Evolutionary conservation across 2,888 invertebrate species (phyloP), one percentile per base, ranked within the genome.

Genomic region (Metalampra italica): DNA sequence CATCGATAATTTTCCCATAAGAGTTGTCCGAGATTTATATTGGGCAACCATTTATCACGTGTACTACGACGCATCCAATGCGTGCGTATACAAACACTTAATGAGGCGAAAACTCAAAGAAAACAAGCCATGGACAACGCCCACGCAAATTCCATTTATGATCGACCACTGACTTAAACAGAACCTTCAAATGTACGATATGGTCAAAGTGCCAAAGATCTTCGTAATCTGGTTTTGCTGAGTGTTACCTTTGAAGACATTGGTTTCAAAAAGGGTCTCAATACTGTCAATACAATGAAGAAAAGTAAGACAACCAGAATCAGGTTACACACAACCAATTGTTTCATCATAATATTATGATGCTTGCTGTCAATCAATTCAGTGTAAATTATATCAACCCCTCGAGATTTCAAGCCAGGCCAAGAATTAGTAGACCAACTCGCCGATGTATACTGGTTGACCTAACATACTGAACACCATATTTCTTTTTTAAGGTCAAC

Each of bases 71-170:
- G 73, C 69, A 74, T 80, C 74, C 74, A 74, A 74, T 74, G 72
- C 75, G 70, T 77, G 78, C 81, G 70, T 75, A 82, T 75, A 82
- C 78, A 81, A 80, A 82, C 78, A 81, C 78, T 79, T 79, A 79
- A 84, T 84, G 79, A 82, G 72, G 74, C 75, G 76, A 79, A 83
- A 83, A 80, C 62, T 78, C 77, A 77, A 79, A 79, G 79, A 79
- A 79, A 83, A 77, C 78, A 78, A 71, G 70, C 70, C 53, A 59
- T 69, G 62, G 56, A 64, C 47, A 53, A 70, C 81, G 62, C 85
- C 84, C 59, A 85, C 84, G 75, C 68, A 65, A 72, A 80, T 80
- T 75, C 79, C 73, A 56, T 15, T 45, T 48, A 38, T 46, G 51
- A 56, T 59, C 50, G 43, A 47, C 39, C 22, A 57, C 65, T 60